Base-by-base conservation (phyloP, 2,113 vertebrate species). In the Nothobranchius kuhntae region DNA sequence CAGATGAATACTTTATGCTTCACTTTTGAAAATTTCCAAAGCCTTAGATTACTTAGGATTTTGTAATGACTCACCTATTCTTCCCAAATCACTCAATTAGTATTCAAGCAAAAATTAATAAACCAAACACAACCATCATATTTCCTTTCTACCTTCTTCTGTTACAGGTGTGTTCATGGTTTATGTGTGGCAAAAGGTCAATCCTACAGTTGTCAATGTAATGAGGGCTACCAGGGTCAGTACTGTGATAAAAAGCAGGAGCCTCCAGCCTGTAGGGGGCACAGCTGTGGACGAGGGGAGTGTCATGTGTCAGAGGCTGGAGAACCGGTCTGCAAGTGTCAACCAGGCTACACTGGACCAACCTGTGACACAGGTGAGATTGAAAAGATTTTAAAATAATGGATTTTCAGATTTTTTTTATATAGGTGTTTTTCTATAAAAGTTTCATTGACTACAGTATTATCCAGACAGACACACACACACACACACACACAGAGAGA, bases 181-280 rank as follows among this genome's bases (percentile, higher is more conserved):
- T 82, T 86, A 67, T 99, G 98, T 60, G 71, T 91, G 35, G 90
- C 89, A 0, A 90, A 91, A 2, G 95, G 91, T 10, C 72, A 89
- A 53, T 92, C 94, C 1, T 96, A 97, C 75, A 89, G 89, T 64
- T 99, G 98, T 75, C 94, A 92, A 79, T 99, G 98, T 82, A 75
- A 21, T 0, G 94, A 95, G 50, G 95, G 96, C 84, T 99, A 95
- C 56, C 80, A 88, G 0, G 97, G 96, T 67, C 88, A 53, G 53
- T 92, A 92, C 86, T 98, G 97, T 3, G 95, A 99, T 71, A 89
- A 82, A 71, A 93, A 85, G 72, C 95, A 94, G 69, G 94, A 96
- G 30, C 93, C 94, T 12, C 63, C 78, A 1, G 90, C 93, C 84
- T 99, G 98, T 89, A 93, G 93, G 76, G 92, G 92, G 88, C 77